These are phyloP conservation scores for Callinectes sapidus DNA, from an alignment of 2,888 invertebrate species.

Conservation along the genomic window DNA sequence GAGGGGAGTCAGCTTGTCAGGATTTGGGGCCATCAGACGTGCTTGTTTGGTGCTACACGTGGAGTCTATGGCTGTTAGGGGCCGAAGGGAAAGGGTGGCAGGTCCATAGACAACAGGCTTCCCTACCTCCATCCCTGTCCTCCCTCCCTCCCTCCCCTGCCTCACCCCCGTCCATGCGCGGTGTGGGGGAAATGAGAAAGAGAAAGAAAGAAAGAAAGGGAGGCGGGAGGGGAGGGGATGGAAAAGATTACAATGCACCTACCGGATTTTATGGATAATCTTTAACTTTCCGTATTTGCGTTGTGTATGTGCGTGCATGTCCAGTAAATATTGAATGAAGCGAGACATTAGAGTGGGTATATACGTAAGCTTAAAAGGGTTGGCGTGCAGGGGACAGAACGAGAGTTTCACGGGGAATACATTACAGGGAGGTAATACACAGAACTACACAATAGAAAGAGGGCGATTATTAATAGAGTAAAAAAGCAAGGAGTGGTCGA, in stretches of 20 bases:
- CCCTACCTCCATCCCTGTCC: not conserved
- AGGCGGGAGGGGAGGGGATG: not conserved
- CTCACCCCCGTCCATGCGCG: not conserved
- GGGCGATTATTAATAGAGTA: not conserved
- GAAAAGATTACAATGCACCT: not conserved
- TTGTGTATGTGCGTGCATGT: not conserved
- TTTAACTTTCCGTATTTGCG: not conserved
- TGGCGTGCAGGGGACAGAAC: not conserved
- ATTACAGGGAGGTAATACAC: not conserved
- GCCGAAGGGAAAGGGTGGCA: conserved; percentile 6
- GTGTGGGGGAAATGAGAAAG: conserved; percentile 14
- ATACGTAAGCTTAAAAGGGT: not conserved
- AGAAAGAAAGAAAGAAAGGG: not conserved
- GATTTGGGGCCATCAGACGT: not conserved
- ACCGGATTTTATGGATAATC: not conserved
- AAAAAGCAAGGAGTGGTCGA: not conserved
- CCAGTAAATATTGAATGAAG: not conserved
- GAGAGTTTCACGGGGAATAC: not conserved
- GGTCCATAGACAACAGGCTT: not conserved
- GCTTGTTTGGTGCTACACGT: conserved; percentile 37
- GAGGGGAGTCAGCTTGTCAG: conserved; percentile 19
- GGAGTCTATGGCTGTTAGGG: conserved; percentile 23
- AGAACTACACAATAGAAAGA: not conserved
- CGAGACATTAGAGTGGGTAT: not conserved
- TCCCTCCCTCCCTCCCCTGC: not conserved